Conservation (phyloP, 2,797 vertebrate species). For the Dendrocincla tyrannina region DNA sequence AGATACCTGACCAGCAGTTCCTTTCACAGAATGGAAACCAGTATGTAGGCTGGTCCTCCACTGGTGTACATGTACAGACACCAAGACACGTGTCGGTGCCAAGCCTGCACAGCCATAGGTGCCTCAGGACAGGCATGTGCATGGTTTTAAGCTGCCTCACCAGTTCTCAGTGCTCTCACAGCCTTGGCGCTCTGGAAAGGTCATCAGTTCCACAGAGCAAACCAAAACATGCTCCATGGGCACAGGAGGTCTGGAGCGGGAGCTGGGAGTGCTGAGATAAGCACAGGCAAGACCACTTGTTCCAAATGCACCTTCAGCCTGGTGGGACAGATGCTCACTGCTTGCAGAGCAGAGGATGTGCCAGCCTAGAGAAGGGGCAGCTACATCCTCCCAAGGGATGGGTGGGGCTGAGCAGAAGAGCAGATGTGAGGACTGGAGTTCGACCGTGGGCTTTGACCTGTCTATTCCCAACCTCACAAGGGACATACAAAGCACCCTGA, state of each 20-base stretch:
- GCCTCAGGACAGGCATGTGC: neutral
- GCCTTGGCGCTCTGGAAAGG: rapidly evolving
- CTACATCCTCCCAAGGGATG: rapidly evolving
- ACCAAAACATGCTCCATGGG: rapidly evolving
- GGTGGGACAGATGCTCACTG: rapidly evolving
- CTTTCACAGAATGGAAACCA: neutral
- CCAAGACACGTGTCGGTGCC: rapidly evolving
- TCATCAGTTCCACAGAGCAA: rapidly evolving
- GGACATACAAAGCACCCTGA: neutral
- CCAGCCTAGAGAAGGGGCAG: neutral
- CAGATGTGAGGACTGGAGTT: neutral
- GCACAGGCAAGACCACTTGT: neutral
- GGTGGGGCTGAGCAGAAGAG: neutral
- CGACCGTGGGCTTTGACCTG: rapidly evolving
- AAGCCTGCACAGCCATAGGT: neutral
- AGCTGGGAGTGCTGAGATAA: rapidly evolving
- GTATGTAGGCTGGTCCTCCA: rapidly evolving
- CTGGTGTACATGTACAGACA: rapidly evolving
- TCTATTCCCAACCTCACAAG: rapidly evolving
- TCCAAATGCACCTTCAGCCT: rapidly evolving
- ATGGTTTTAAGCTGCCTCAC: neutral
- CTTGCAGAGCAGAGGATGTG: rapidly evolving
- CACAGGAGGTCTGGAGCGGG: neutral
- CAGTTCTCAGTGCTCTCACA: neutral
- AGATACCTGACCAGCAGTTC: constrained; percentile 64